Percentiles rank a stretch among this genome's conserved stretches.
phyloP scores from a whole-genome alignment of 2,797 vertebrate genomes.

The Coracias cyanogaster region DNA sequence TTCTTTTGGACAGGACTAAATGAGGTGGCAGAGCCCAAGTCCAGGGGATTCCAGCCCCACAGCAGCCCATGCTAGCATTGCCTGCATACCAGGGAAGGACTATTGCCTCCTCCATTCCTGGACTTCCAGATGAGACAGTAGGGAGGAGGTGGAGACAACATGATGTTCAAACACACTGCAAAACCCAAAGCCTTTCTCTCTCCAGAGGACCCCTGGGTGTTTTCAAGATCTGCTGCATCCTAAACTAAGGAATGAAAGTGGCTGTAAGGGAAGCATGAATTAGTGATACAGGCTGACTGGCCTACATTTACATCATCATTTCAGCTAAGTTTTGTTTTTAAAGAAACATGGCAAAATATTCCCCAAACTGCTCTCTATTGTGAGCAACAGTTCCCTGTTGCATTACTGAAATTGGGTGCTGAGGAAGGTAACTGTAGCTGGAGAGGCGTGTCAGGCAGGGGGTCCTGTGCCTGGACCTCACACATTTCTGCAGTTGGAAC shows the following conservation, averaged over 20 bases:
- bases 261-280: neutral
- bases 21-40: fast-evolving
- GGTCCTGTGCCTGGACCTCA: neutral
- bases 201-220: neutral
- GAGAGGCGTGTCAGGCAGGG: neutral
- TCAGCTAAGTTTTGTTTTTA: neutral
- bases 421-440: neutral
- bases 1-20: fast-evolving
- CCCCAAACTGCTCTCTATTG: fast-evolving
- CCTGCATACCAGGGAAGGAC: fast-evolving
- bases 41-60: neutral
- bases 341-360: neutral
- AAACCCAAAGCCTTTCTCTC: neutral
- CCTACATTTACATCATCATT: neutral
- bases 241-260: neutral
- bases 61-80: fast-evolving
- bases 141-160: neutral
- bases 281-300: neutral
- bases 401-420: neutral
- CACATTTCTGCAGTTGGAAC: fast-evolving
- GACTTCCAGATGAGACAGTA: neutral
- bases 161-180: neutral
- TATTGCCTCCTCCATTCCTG: neutral
- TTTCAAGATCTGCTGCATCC: neutral
- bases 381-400: neutral